Conservation (phyloP, 2,888 invertebrate genomes). For the Diarsia mendica region DNA sequence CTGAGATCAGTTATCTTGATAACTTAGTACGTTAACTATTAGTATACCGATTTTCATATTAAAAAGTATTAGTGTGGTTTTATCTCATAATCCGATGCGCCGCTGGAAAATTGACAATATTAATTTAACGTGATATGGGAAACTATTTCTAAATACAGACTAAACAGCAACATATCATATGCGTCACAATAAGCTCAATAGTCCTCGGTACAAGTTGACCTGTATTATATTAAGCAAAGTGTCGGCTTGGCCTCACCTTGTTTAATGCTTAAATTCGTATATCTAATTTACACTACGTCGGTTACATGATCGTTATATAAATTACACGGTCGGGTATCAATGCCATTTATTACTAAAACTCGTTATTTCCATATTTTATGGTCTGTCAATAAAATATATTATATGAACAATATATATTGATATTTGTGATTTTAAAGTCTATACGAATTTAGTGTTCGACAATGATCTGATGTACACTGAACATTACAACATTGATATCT, state of each 20-base stretch:
- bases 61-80: constrained; percentile 44
- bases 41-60: constrained; percentile 53
- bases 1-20: constrained; percentile 67
- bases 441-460: background rate
- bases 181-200: constrained; percentile 61
- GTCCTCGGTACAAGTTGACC: constrained; percentile 53
- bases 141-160: constrained; percentile 48
- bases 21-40: constrained; percentile 65
- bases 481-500: constrained; percentile 5
- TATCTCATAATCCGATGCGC: constrained; percentile 44
- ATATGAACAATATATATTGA: background rate
- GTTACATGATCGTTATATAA: constrained; percentile 45
- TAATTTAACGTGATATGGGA: constrained; percentile 54
- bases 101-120: constrained; percentile 41
- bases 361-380: constrained; percentile 10
- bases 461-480: constrained; percentile 4
- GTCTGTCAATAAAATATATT: constrained; percentile 1
- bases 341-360: constrained; percentile 14
- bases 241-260: constrained; percentile 67
- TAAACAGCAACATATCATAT: constrained; percentile 56
- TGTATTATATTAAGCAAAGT: constrained; percentile 44
- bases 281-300: constrained; percentile 51
- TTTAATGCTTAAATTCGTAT: constrained; percentile 63
- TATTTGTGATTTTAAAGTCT: background rate
- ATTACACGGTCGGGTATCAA: constrained; percentile 29